Evolutionary conservation across 2,888 invertebrate genomes (phyloP), one percentile per base, ranked within the genome.

Genomic region (Nasonia oneida): DNA sequence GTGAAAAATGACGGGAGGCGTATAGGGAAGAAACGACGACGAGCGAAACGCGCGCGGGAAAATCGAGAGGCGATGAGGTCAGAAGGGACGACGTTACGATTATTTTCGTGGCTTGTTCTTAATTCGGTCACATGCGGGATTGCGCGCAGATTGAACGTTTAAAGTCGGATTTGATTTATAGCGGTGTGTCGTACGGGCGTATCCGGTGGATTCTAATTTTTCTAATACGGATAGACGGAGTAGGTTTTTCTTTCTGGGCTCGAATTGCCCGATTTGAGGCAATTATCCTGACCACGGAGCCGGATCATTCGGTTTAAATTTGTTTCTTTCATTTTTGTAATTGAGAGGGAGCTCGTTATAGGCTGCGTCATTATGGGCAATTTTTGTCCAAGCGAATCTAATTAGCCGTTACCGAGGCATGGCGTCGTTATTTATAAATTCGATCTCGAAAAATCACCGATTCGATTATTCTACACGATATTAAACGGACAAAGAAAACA

Each of bases 131-230:
- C n/a, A 42, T 39, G 74, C 29, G 33, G 39, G 57, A 33, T 80
- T 50, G 14, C 64, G 6, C 73, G 73, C 23, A 50, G 57, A 75
- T 84, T 76, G 42, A 12, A 76, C 74, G 53, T 84, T 77, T 85
- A 78, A 85, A 85, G n/a, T 61, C 64, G 73, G 53, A 85, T 82
- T 85, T 82, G 81, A 82, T 85, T 85, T 85, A 82, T 82, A 0
- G 61, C 15, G 53, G 10, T 3, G 10, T 3, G n/a, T 37, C 37
- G 67, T 29, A 33, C 23, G 47, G 10, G 64, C 12, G 42, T 77
- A 78, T 78, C 81, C 85, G 86, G 70, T 70, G 29, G 29, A 78
- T 80, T 79, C 33, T 86, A 79, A 83, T 86, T 82, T 81, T 77
- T 85, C 77, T 81, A 73, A 77, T 81, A 14, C 61, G 39, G 33